These are phyloP conservation scores for Neomonachus schauinslandi DNA, from an alignment of 2,113 vertebrate species.

Conservation along the genomic window DNA sequence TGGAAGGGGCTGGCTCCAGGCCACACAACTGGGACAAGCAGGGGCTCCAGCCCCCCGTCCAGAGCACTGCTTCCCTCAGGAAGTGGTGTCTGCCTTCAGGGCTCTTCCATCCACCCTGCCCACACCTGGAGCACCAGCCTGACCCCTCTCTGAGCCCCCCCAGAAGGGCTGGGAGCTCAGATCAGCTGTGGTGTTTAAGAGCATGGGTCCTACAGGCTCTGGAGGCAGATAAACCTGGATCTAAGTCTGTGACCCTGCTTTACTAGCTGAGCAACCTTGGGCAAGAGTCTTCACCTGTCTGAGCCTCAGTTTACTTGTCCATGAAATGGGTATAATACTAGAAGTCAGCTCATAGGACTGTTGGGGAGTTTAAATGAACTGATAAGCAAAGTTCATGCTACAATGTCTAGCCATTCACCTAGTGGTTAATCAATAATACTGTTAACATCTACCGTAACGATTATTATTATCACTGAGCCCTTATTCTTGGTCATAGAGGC, in stretches of 20 bases:
- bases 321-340: background rate
- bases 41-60: accelerated
- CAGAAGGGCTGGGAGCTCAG: accelerated
- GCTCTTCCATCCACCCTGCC: background rate
- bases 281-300: background rate
- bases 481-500: background rate
- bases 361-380: background rate
- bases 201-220: background rate
- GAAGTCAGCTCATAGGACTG: background rate
- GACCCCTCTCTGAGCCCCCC: background rate
- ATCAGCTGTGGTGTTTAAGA: background rate
- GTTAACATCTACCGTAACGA: background rate
- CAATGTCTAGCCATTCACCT: background rate
- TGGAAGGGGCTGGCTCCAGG: background rate
- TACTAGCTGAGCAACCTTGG: background rate
- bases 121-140: too few relatives aligned
- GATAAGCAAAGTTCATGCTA: background rate
- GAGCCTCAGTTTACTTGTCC: background rate
- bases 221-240: background rate
- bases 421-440: too few relatives aligned
- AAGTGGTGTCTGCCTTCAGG: background rate
- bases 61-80: background rate
- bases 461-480: background rate
- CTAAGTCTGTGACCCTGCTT: background rate
- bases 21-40: background rate